Base-by-base conservation (phyloP, 2,888 invertebrate genomes). In the Hipparchia sbordonii region DNA sequence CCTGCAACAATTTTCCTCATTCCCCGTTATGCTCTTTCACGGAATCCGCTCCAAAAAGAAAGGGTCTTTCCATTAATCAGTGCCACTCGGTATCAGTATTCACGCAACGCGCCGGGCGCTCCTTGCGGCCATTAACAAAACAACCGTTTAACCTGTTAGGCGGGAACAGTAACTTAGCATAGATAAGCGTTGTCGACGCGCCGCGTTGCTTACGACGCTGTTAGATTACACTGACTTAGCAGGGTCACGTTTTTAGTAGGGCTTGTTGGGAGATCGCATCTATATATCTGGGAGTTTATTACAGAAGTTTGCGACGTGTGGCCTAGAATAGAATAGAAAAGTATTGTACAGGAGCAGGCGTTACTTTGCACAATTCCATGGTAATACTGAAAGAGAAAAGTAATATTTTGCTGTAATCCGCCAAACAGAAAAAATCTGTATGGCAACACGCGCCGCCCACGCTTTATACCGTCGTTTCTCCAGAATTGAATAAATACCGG, bases 81-180 rank as follows among this genome's bases (percentile, higher is more conserved):
- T 23, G 57, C 13, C 57, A 57, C 57, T 57, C 23, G 57, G 57
- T 57, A 57, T 57, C 57, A 57, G 13, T 13, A 13, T 57, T 57
- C 82, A 77, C 69, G 72, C 46, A 72, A 76, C 77, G 77, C 54
- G 67, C 60, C 73, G 72, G 77, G 77, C 77, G 74, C 72, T 77
- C 77, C 77, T 77, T 78, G 77, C 76, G 75, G 75, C 78, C 77
- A 80, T 82, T 81, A 79, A 78, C 81, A 78, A 80, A 80, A 84
- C 82, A 82, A 82, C 77, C 79, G 77, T 77, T 79, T 79, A 79
- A 78, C 83, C 83, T 84, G 84, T 82, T 82, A 80, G 78, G 79
- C 80, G 79, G 81, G 82, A 80, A 81, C 80, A 79, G 80, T 83
- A 83, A 84, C 82, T 86, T 86, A 84, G 80, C 84, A 84, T 83